Evolutionary conservation across 2,113 vertebrate genomes (phyloP).

Genomic region (Nicator chloris): DNA sequence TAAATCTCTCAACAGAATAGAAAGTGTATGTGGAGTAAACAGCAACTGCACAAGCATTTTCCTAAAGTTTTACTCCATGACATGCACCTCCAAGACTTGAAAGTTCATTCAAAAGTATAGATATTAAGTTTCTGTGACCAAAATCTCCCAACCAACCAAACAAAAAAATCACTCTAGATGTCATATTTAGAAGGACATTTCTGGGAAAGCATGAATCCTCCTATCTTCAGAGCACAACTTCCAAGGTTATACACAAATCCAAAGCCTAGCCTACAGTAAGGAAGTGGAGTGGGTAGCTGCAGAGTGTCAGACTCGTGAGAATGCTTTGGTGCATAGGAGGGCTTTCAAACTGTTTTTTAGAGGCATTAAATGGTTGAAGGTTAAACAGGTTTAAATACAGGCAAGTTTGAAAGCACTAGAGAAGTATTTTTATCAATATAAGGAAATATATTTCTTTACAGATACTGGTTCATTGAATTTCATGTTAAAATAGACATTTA

Average conservation of each 20-base stretch:
- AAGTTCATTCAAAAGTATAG: background rate
- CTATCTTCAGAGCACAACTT: background rate
- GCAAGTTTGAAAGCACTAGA: background rate
- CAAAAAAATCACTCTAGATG: background rate
- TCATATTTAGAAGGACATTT: background rate
- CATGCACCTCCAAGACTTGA: background rate
- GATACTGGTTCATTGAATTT: background rate
- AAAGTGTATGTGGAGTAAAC: background rate
- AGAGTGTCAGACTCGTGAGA: background rate
- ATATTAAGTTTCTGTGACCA: background rate
- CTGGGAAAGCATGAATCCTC: background rate
- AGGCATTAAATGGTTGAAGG: background rate
- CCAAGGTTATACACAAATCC: rapidly evolving
- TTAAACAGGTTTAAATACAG: background rate
- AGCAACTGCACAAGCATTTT: background rate
- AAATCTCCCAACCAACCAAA: rapidly evolving
- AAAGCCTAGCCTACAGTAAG: background rate
- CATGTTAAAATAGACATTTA: background rate
- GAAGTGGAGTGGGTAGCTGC: background rate
- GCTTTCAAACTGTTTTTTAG: background rate
- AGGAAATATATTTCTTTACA: background rate
- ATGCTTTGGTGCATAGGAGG: background rate
- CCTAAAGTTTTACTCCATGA: background rate
- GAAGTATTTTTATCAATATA: background rate
- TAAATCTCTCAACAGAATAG: background rate